Percentiles rank a stretch among this genome's conserved stretches.
These are phyloP conservation scores for Pterostichus madidus DNA, from an alignment of 2,888 invertebrate genomes.

Conservation along the genomic window DNA sequence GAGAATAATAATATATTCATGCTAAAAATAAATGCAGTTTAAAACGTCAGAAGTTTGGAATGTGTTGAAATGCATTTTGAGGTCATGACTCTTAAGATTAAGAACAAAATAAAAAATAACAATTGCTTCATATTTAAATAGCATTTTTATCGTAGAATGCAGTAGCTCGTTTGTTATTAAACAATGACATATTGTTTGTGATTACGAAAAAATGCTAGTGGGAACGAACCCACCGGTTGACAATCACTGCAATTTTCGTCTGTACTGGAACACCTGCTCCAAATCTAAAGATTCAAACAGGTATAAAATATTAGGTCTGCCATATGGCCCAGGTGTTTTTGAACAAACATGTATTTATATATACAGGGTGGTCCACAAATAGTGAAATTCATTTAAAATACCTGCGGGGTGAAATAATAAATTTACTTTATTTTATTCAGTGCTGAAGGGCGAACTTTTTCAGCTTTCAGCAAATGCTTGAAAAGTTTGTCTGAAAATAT, in stretches of 20 bases:
- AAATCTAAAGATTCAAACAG: constrained; percentile 32
- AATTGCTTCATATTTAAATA: neutral
- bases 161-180: too few species aligned
- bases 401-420: constrained; percentile 21
- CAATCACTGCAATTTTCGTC: constrained; percentile 16
- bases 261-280: constrained; percentile 30
- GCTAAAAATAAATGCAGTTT: too few species aligned
- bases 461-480: constrained; percentile 43
- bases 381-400: neutral
- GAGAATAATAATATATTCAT: too few species aligned
- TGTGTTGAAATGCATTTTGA: constrained; percentile 12
- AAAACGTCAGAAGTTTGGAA: neutral
- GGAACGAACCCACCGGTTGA: neutral
- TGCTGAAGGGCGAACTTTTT: constrained; percentile 32
- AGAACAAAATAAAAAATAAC: neutral
- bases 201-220: neutral
- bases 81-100: too few species aligned
- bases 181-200: too few species aligned
- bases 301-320: neutral
- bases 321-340: constrained; percentile 25
- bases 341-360: neutral
- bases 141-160: neutral
- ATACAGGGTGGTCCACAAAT: constrained; percentile 11
- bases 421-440: constrained; percentile 7
- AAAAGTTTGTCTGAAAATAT: constrained; percentile 40